phyloP scores from a whole-genome alignment of 1,140 invertebrate genomes.

The Branchinecta lynchi region DNA sequence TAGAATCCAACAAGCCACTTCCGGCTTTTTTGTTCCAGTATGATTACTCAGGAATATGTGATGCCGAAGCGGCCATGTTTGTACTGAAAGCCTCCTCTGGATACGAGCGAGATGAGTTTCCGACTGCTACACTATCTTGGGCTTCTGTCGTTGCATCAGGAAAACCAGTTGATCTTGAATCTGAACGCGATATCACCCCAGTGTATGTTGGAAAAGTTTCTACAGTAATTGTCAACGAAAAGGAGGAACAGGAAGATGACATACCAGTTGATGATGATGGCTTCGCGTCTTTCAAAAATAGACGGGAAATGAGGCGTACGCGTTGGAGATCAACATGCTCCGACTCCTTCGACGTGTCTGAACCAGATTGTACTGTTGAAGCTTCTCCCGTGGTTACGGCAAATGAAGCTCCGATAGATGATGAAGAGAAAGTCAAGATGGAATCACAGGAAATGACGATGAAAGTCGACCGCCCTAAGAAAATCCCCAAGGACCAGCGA shows the following conservation, averaged over 20 bases:
- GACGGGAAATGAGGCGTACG: slow-evolving; percentile 23
- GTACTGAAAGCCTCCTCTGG: background rate
- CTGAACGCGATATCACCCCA: slow-evolving; percentile 20
- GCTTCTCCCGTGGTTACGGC: too few species aligned
- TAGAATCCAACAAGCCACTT: slow-evolving; percentile 15
- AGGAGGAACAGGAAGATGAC: slow-evolving; percentile 14
- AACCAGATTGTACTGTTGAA: slow-evolving; percentile 21
- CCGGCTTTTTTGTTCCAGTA: background rate
- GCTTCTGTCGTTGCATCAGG: slow-evolving; percentile 17
- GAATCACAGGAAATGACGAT: too few species aligned
- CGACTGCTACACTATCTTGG: slow-evolving; percentile 1
- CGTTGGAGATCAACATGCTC: slow-evolving; percentile 24
- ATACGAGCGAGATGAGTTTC: background rate
- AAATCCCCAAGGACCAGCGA: slow-evolving; percentile 12
- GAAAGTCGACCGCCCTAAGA: background rate
- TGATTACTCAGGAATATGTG: background rate
- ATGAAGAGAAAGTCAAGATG: slow-evolving; percentile 1
- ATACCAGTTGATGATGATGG: slow-evolving; percentile 22
- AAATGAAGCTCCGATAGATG: background rate
- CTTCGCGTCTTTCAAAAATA: slow-evolving; percentile 22
- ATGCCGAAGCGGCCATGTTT: background rate
- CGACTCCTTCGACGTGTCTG: slow-evolving; percentile 22
- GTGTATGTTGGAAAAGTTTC: slow-evolving; percentile 22
- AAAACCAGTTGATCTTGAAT: slow-evolving; percentile 12
- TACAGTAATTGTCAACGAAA: slow-evolving; percentile 23